Evolutionary conservation across 2,797 vertebrate species (phyloP).

Genomic region (Australoheros facetus): DNA sequence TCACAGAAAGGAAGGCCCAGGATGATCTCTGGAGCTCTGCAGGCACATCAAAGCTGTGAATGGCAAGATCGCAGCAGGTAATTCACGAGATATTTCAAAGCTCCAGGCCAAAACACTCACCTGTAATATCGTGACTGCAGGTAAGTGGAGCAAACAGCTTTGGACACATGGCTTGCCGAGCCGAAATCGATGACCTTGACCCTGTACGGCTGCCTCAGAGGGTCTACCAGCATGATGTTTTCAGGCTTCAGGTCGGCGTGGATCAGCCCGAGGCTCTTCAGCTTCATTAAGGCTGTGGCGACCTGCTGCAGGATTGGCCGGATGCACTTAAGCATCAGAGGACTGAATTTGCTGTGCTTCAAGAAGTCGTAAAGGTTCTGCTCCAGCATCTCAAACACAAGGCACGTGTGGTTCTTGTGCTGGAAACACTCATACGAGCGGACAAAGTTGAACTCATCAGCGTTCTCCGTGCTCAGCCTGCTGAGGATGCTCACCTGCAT

Average conservation of each 20-base stretch:
- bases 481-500: conserved; percentile 95
- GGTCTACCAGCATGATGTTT: conserved; percentile 99
- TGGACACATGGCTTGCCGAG: conserved; percentile 97
- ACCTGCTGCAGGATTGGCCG: conserved; percentile 97
- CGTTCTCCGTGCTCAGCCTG: conserved; percentile 95
- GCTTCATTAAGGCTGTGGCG: conserved; percentile 94
- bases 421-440: conserved; percentile 99
- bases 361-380: conserved; percentile 99
- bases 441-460: conserved; percentile 97
- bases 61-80: neutral
- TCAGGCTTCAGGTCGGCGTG: conserved; percentile 97
- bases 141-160: conserved; percentile 98
- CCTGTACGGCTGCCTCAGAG: conserved; percentile 92
- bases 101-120: conserved; percentile 65
- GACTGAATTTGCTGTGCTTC: conserved; percentile 99
- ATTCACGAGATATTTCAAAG: neutral
- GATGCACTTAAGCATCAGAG: conserved; percentile 95
- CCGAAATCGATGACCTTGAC: conserved; percentile 99
- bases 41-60: conserved; percentile 1
- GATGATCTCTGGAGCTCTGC: conserved; percentile 98
- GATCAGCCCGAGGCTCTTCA: conserved; percentile 96
- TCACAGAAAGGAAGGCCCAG: conserved; percentile 97
- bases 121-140: conserved; percentile 97
- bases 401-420: conserved; percentile 99
- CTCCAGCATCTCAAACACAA: conserved; percentile 99